phyloP scores from a whole-genome alignment of 2,888 invertebrate genomes.

The Pogonocherus hispidulus region DNA sequence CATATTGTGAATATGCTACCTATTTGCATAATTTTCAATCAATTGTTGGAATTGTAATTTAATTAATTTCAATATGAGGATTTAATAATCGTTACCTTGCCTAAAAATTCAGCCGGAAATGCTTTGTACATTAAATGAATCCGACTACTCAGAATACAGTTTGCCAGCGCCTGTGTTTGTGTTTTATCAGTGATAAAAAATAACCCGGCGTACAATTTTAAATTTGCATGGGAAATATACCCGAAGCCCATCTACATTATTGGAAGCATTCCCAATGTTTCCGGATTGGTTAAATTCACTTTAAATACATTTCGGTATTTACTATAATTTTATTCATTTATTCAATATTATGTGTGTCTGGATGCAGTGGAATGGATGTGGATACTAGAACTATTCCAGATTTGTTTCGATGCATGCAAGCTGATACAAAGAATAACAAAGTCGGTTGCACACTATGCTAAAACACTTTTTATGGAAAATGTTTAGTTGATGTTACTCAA shows the following conservation, averaged over 20 bases:
- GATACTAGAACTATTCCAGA: not conserved
- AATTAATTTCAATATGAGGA: too few relatives aligned
- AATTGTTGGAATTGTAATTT: too few relatives aligned
- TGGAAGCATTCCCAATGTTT: constrained; percentile 23
- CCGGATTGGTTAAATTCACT: constrained; percentile 12
- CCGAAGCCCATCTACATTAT: constrained; percentile 16
- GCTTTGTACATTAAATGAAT: not conserved
- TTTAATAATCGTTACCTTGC: too few relatives aligned
- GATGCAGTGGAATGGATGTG: not conserved
- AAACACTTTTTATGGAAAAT: too few relatives aligned
- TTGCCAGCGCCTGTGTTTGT: not conserved
- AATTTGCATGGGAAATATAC: constrained; percentile 26
- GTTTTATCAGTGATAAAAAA: not conserved
- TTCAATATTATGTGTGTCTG: constrained; percentile 13
- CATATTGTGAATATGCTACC: too few relatives aligned
- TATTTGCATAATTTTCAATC: too few relatives aligned
- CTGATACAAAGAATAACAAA: not conserved
- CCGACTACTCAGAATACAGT: not conserved
- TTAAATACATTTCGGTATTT: constrained; percentile 24
- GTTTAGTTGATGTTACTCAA: too few relatives aligned
- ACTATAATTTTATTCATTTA: constrained; percentile 31
- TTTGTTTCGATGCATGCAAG: not conserved
- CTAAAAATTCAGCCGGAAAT: not conserved
- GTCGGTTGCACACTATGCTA: too few relatives aligned
- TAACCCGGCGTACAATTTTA: constrained; percentile 8